These are phyloP conservation scores for Cladopsammia gracilis DNA, from an alignment of 64 coral and sea anemone species.

Conservation along the genomic window DNA sequence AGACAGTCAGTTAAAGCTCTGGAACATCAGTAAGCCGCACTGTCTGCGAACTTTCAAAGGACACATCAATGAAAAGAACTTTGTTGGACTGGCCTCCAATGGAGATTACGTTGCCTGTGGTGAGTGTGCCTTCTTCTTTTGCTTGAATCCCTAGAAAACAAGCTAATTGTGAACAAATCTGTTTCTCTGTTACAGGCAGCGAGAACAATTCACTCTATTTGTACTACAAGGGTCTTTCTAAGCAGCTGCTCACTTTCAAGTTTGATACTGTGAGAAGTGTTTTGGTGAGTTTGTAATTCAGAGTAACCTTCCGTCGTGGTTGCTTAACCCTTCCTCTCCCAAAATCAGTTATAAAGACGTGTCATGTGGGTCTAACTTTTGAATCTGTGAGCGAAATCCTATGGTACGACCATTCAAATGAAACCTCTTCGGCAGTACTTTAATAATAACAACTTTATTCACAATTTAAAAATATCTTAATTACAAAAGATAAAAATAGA, in stretches of 20 bases:
- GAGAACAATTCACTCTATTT: slow-evolving; percentile 99
- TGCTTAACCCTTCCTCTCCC: too few species aligned
- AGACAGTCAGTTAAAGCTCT: slow-evolving; percentile 97
- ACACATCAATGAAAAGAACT: slow-evolving; percentile 98
- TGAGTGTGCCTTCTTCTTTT: slow-evolving; percentile 9
- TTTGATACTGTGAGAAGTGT: slow-evolving; percentile 98
- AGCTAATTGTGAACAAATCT: not conserved
- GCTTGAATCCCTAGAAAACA: not conserved
- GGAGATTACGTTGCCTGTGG: slow-evolving; percentile 99
- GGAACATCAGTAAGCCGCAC: slow-evolving; percentile 99
- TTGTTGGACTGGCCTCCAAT: slow-evolving; percentile 96
- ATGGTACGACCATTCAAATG: too few species aligned
- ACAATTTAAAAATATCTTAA: too few species aligned
- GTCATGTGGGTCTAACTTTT: too few species aligned
- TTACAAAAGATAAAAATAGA: too few species aligned
- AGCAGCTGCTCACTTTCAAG: slow-evolving; percentile 95
- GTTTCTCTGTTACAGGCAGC: slow-evolving; percentile 74
- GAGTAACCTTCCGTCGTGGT: not conserved
- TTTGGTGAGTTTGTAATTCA: slow-evolving; percentile 57
- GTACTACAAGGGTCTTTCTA: slow-evolving; percentile 98
- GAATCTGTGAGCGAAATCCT: too few species aligned
- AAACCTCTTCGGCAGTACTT: too few species aligned
- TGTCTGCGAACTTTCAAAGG: slow-evolving; percentile 98
- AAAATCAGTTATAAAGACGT: too few species aligned
- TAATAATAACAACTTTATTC: too few species aligned